phyloP scores from a whole-genome alignment of 2,797 vertebrate species.

The Huso huso region DNA sequence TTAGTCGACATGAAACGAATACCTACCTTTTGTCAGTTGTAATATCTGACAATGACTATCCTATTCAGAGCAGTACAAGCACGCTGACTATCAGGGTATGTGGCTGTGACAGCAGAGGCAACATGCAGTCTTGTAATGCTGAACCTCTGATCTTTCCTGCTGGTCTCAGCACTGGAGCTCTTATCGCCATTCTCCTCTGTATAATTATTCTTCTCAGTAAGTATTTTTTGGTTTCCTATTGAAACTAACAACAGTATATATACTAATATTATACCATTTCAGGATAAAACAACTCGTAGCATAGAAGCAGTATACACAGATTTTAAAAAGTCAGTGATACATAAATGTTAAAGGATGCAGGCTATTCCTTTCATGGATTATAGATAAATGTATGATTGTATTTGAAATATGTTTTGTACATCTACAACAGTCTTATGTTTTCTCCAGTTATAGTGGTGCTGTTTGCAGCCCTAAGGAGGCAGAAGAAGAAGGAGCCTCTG shows the following conservation, averaged over 20 bases:
- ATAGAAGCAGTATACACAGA: too few relatives aligned
- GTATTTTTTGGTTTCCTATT: constrained; percentile 24
- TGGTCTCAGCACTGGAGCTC: constrained; percentile 85
- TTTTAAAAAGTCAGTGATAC: background rate
- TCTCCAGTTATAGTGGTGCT: constrained; percentile 89
- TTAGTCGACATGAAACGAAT: constrained; percentile 83
- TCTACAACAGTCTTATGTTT: constrained; percentile 10
- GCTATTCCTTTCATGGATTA: background rate
- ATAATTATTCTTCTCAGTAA: constrained; percentile 87
- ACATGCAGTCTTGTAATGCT: constrained; percentile 81
- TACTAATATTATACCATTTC: too few relatives aligned
- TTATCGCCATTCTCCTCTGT: constrained; percentile 89
- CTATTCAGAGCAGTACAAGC: constrained; percentile 90
- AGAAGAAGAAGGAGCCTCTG: constrained; percentile 95
- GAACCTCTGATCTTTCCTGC: constrained; percentile 84
- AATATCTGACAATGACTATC: constrained; percentile 90
- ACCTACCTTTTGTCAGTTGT: constrained; percentile 86
- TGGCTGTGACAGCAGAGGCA: constrained; percentile 76
- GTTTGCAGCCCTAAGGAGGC: constrained; percentile 87
- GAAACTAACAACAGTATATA: too few relatives aligned
- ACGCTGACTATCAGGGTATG: constrained; percentile 86
- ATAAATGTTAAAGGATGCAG: background rate
- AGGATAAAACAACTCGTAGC: too few relatives aligned
- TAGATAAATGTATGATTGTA: constrained; percentile 22
- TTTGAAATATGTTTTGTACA: constrained; percentile 1